Percentiles rank a stretch among this genome's conserved stretches.
These are phyloP conservation scores for Heptranchias perlo DNA, from an alignment of 2,113 vertebrate species.

Conservation along the genomic window DNA sequence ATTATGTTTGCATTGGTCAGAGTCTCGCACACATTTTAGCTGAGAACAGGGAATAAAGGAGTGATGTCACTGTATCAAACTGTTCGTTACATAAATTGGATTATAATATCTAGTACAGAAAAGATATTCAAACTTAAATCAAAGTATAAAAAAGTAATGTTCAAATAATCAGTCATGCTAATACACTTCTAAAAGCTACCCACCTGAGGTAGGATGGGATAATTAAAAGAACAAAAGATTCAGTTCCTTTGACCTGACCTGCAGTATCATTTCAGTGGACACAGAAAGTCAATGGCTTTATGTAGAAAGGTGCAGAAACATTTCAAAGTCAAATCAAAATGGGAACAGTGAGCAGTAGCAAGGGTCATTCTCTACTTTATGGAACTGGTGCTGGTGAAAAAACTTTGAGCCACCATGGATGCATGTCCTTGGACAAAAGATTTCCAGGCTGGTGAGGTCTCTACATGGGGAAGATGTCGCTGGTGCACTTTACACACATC, in stretches of 20 bases:
- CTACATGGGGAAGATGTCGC: background rate
- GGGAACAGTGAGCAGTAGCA: background rate
- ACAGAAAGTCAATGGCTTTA: conserved; percentile 11
- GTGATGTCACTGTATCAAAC: background rate
- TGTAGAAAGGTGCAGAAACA: background rate
- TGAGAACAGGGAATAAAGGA: background rate
- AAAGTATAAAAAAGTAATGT: background rate
- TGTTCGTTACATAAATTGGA: background rate
- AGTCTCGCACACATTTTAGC: background rate
- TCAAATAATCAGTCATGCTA: background rate
- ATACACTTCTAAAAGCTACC: conserved; percentile 14
- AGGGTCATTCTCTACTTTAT: conserved; percentile 9
- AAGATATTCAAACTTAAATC: background rate
- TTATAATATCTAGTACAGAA: background rate
- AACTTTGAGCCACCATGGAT: background rate
- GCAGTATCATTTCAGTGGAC: conserved; percentile 20
- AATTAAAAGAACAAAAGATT: background rate
- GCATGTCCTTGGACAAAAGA: background rate
- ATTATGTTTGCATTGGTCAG: background rate
- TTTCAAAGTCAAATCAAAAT: conserved; percentile 21
- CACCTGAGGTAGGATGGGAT: conserved; percentile 15
- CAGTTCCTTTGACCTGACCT: conserved; percentile 31
- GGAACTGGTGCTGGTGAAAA: background rate
- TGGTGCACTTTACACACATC: background rate
- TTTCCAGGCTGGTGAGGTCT: conserved; percentile 16